Evolutionary conservation across 2,797 vertebrate genomes (phyloP), one percentile per base, ranked within the genome.

Genomic region (Acanthopagrus latus): DNA sequence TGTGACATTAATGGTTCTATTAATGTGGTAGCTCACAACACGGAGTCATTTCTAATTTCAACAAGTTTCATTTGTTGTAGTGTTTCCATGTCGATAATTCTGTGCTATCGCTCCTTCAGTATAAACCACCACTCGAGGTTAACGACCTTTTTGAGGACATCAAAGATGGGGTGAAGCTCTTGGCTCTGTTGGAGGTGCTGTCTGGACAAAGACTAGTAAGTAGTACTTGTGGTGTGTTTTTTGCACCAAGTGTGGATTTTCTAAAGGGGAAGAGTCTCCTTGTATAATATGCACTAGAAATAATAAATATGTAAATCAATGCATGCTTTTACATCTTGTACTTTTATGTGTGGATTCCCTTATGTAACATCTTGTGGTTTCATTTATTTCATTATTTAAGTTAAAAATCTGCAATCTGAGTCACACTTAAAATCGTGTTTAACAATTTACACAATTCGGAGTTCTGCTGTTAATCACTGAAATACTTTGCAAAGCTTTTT

Each of bases 121-220:
- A 95, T 83, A 98, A 97, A 87, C 97, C 97, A 38, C 97, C 97
- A 0, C 92, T 98, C 11, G 93, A 97, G 88, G 93, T 99, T 68
- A 97, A 96, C 18, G 97, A 99, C 79, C 96, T 99, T 56, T 99
- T 99, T 82, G 97, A 99, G 95, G 98, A 99, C 90, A 98, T 99
- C 91, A 99, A 99, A 93, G 98, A 99, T 94, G 98, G 98, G 74
- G 94, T 97, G 83, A 98, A 97, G 92, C 93, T 99, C 7, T 93
- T 99, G 87, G 97, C 97, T 52, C 94, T 99, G 78, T 85, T 99
- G 92, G 98, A 99, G 83, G 97, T 99, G 88, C 95, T 99, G 65
- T 99, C 98, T 58, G 98, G 98, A 64, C 97, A 99, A 93, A 97
- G 97, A 93, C 92, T 99, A 89, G 98, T 99, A 94, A 97, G 96